A percentile compares a stretch with the other conserved stretches of the same genome.
Evolutionary conservation across 2,113 vertebrate species (phyloP).

Genomic region (Ceyx margarethae): DNA sequence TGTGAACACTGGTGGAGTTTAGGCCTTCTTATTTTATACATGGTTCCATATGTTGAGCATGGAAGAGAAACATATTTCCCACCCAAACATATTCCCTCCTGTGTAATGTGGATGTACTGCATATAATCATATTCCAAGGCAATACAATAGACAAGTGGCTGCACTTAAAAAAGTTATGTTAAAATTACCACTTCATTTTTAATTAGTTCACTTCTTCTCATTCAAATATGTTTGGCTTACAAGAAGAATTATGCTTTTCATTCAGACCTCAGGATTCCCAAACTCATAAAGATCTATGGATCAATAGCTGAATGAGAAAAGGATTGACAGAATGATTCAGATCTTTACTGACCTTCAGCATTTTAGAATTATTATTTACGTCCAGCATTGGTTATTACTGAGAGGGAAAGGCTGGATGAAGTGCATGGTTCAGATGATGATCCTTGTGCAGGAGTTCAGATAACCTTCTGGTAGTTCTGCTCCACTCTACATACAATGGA

Average conservation of each 20-base stretch:
- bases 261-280: slow-evolving; percentile 1
- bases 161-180: background rate
- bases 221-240: background rate
- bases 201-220: slow-evolving; percentile 28
- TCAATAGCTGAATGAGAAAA: background rate
- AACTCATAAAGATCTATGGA: background rate
- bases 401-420: background rate
- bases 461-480: background rate
- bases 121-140: background rate
- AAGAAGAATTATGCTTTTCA: background rate
- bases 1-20: background rate
- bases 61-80: background rate
- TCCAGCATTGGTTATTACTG: background rate
- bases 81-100: background rate
- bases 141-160: slow-evolving; percentile 6
- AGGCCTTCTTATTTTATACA: background rate
- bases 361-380: background rate
- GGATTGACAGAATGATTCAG: background rate
- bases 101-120: background rate
- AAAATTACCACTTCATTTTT: slow-evolving; percentile 7
- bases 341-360: background rate
- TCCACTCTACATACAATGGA: background rate
- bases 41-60: background rate
- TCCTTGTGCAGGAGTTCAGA: background rate
- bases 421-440: background rate